Conservation (phyloP, 2,888 invertebrate species). For the Altica lythri region DNA sequence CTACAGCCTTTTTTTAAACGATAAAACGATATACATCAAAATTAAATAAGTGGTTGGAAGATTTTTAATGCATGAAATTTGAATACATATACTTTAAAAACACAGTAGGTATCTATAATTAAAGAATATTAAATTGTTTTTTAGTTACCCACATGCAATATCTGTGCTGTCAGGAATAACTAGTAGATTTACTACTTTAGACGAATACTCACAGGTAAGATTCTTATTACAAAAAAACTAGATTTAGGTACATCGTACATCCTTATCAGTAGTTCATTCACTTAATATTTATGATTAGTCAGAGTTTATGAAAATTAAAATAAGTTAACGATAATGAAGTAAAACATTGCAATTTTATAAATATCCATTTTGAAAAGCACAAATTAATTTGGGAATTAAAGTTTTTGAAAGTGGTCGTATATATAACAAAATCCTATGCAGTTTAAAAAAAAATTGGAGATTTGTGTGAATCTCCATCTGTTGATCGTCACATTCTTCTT, state of each 20-base stretch:
- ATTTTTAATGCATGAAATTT: too few species aligned
- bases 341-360: too few species aligned
- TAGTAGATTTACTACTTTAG: conserved; percentile 43
- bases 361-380: too few species aligned
- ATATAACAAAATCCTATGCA: too few species aligned
- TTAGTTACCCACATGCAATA: conserved; percentile 50
- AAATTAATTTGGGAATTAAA: too few species aligned
- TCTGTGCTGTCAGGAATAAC: conserved; percentile 48
- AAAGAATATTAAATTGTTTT: conserved; percentile 44
- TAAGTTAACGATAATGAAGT: background rate
- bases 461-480: too few species aligned
- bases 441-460: too few species aligned
- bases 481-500: too few species aligned
- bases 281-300: background rate
- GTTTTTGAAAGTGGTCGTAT: too few species aligned
- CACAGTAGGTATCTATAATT: too few species aligned
- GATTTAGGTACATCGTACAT: background rate
- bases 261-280: background rate
- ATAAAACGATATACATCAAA: background rate
- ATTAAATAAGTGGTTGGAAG: too few species aligned
- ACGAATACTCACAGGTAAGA: conserved; percentile 44
- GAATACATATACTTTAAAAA: too few species aligned
- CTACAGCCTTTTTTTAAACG: background rate
- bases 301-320: background rate
- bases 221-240: background rate